A percentile compares a stretch with the other conserved stretches of the same genome.
Conservation (phyloP, 2,888 invertebrate genomes). For the Tenthredo mesomela region DNA sequence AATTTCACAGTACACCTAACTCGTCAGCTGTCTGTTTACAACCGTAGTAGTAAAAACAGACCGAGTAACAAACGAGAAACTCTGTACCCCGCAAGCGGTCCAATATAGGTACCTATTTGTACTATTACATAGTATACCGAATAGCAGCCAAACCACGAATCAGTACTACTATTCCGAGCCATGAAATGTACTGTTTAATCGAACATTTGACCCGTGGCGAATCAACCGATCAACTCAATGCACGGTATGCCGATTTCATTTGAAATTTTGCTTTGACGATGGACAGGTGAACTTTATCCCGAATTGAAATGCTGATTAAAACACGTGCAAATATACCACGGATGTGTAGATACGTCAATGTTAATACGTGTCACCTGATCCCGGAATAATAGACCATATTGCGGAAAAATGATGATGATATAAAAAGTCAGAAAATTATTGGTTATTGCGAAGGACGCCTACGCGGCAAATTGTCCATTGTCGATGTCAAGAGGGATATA, state of each 20-base stretch:
- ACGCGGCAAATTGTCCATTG: conserved; percentile 32
- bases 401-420: neutral
- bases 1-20: conserved; percentile 1
- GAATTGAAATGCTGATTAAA: conserved; percentile 21
- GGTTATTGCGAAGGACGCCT: neutral
- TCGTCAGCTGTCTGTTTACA: neutral
- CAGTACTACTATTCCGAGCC: conserved; percentile 11
- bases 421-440: neutral
- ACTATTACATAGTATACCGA: neutral
- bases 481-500: conserved; percentile 2
- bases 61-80: neutral
- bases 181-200: conserved; percentile 8
- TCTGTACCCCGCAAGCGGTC: neutral
- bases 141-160: conserved; percentile 12
- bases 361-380: neutral
- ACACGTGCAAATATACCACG: neutral
- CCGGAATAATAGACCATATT: neutral
- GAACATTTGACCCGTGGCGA: conserved; percentile 15
- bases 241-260: conserved; percentile 10
- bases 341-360: neutral
- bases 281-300: neutral
- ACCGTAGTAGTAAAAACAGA: conserved; percentile 4
- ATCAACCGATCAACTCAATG: conserved; percentile 33
- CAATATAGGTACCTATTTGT: neutral
- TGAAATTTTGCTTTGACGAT: conserved; percentile 24